Evolutionary conservation across 1,140 invertebrate species (phyloP), one percentile per base, ranked within the genome.

Genomic region (Drosophila tropicalis): DNA sequence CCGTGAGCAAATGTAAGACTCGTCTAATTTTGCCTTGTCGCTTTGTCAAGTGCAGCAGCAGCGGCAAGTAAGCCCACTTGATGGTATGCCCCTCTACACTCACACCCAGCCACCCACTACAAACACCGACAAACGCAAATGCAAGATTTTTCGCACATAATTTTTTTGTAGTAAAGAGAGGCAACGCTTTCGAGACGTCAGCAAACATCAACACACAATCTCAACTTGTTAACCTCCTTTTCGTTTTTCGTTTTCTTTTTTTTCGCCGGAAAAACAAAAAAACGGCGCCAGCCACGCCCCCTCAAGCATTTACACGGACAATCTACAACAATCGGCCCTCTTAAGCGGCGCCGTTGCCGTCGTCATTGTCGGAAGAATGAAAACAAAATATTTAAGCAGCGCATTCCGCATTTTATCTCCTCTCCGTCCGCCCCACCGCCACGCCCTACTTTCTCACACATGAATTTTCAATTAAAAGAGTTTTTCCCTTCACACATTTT

Each of bases 381-480:
- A 76, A 73, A 77, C 72, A 77, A 83, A 86, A 87, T 87, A 80
- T 87, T 87, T 89, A 77, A 87, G 73, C 79, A 74, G 76, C 60
- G 64, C 76, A 79, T 67, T 79, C 66, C 68, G 36, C 51, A 32
- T 25, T 54, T 32, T 29, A 41, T 29, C 44, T 29, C 19, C 55
- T 10, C 22, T 5, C 12, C 10, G 39, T 13, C 3, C 36, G 12
- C 10, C 12, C 10, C 36, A 5, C 36, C 36, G 9, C 13, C 3
- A 15, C 41, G n/a, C n/a, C 15, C 34, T 3, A 17, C 6, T 5
- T 10, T 13, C 39, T 32, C 32, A 58, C 72, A 82, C 75, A 81
- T 89, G 84, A 83, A 89, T 79, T 87, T 86, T 84, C 85, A 87
- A 87, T 87, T 89, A 89, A 87, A 87, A 89, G 66, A 72, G 72